These are phyloP conservation scores for Orestias chungarensis DNA, from an alignment of 2,797 vertebrate genomes.

Conservation along the genomic window DNA sequence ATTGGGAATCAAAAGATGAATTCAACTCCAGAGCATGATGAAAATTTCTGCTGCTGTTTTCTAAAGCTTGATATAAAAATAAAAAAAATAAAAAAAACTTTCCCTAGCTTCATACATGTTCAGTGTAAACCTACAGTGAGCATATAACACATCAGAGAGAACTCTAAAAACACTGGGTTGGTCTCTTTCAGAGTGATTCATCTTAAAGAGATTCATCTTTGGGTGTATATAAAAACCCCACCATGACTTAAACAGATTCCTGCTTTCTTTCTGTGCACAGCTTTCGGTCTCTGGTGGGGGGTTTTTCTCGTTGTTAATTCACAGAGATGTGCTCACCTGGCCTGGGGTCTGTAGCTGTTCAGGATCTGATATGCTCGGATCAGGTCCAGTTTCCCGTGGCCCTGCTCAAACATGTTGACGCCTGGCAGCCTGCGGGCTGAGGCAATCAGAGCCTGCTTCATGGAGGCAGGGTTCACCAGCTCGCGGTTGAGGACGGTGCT, in stretches of 20 bases:
- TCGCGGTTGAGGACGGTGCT: constrained; percentile 96
- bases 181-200: not conserved
- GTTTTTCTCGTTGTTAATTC: not conserved
- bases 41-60: not conserved
- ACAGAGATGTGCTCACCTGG: constrained; percentile 81
- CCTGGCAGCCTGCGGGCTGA: constrained; percentile 95
- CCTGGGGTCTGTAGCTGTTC: constrained; percentile 97
- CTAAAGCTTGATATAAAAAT: not conserved
- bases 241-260: not conserved
- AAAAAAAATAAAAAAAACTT: not conserved
- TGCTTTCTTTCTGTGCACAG: not conserved
- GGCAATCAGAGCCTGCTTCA: constrained; percentile 98
- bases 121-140: not conserved
- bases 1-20: not conserved
- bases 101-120: not conserved
- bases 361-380: constrained; percentile 97
- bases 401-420: constrained; percentile 99
- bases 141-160: not conserved
- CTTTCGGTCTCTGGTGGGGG: not conserved
- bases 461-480: constrained; percentile 95
- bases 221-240: not conserved
- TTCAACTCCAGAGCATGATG: not conserved
- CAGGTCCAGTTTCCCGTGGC: constrained; percentile 96
- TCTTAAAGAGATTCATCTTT: too few species aligned
- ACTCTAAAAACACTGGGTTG: not conserved